Evolutionary conservation across 2,113 vertebrate genomes (phyloP).

Genomic region (Onychostruthus taczanowskii): DNA sequence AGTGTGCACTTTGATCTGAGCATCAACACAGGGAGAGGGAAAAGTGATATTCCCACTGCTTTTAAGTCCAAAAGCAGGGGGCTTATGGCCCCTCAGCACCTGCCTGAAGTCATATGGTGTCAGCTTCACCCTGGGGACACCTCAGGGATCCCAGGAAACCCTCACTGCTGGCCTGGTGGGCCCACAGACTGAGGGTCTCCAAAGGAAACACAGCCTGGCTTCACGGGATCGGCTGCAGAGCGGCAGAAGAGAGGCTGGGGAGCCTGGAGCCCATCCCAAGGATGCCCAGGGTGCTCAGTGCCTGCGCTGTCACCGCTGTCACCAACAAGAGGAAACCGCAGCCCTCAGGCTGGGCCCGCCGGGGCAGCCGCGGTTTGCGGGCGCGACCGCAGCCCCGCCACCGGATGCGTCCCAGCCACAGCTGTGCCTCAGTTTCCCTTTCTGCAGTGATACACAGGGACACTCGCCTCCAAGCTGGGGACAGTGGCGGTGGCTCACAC

Average conservation of each 20-base stretch:
- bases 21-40: not conserved
- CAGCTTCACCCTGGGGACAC: not conserved
- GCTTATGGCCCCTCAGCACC: accelerated
- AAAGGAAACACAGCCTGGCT: not conserved
- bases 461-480: not conserved
- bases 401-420: not conserved
- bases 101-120: accelerated
- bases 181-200: not conserved
- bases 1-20: not conserved
- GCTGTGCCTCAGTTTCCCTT: not conserved
- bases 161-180: not conserved
- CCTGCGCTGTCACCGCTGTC: not conserved
- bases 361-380: not conserved
- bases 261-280: not conserved
- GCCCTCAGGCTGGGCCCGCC: accelerated
- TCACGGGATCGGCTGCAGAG: accelerated
- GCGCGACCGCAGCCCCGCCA: not conserved
- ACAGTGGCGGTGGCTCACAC: not conserved
- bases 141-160: not conserved
- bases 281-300: accelerated
- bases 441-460: not conserved
- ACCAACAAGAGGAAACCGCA: not conserved
- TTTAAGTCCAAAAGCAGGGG: not conserved
- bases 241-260: accelerated
- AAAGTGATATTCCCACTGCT: not conserved